phyloP scores from a whole-genome alignment of 2,113 vertebrate species.

The Piaya cayana region DNA sequence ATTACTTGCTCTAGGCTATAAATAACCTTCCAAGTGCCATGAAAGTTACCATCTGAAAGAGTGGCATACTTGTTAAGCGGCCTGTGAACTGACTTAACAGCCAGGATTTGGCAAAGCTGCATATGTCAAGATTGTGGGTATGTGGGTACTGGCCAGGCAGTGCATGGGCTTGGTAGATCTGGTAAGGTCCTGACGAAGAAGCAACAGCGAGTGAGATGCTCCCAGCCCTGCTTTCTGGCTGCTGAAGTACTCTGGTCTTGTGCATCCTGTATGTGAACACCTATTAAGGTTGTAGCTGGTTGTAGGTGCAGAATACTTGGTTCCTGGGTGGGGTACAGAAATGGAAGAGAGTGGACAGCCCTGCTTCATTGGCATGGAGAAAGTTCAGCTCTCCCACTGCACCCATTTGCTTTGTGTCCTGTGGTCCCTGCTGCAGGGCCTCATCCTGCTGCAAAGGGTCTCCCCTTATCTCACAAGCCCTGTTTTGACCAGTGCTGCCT shows the following conservation, averaged over 20 bases:
- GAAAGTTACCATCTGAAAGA: not conserved
- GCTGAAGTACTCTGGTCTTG: not conserved
- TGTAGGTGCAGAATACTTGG: not conserved
- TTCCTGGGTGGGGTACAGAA: not conserved
- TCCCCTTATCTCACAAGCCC: rapidly evolving
- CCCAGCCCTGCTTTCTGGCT: not conserved
- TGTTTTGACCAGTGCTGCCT: not conserved
- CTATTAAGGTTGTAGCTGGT: not conserved
- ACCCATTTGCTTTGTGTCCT: not conserved
- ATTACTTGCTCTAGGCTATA: slow-evolving; percentile 40
- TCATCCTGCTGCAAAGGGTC: not conserved
- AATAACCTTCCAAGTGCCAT: slow-evolving; percentile 53
- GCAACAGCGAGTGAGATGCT: not conserved
- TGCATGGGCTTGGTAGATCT: not conserved
- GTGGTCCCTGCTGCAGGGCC: rapidly evolving
- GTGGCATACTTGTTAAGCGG: slow-evolving; percentile 18
- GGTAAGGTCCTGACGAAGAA: not conserved
- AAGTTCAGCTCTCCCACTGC: not conserved
- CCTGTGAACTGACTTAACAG: no score
- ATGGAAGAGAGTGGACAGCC: rapidly evolving
- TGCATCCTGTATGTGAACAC: rapidly evolving
- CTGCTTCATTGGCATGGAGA: not conserved
- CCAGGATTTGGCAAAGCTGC: no score
- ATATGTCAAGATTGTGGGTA: not conserved
- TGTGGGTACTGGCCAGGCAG: not conserved